Evolutionary conservation across 2,797 vertebrate genomes (phyloP), one percentile per base, ranked within the genome.

Genomic region (Melanotaenia nigrans): DNA sequence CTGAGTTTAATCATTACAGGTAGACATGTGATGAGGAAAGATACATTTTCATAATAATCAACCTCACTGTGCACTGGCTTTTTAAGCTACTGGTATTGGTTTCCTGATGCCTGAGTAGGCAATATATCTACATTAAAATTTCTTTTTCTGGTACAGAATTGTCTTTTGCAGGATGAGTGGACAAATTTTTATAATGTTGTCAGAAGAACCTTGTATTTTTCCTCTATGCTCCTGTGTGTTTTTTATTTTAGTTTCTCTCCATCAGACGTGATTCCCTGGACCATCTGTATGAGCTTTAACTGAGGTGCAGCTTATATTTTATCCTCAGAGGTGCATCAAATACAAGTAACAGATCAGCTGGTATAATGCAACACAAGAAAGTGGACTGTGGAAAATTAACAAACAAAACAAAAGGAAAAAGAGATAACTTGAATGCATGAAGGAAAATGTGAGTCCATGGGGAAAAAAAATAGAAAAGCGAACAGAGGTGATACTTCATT

Each of bases 401-500:
- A 42, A 42, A 42, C 40, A 20, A 45, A 18, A 20, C 14, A 45
- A 45, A 45, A 5, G 4, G 72, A 54, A 62, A 57, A 24, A 22
- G 53, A 30, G 14, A 55, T 55, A 28, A 14, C 53, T 24, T 55
- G 5, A 63, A 62, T 18, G 32, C 66, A 18, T 25, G 30, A 76
- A 42, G 25, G 58, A 58, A 58, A 70, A 36, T 9, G 7, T 1
- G 2, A 25, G 28, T 33, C 5, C n/a, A 8, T 8, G 5, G 2
- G 20, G 8, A 30, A 6, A 28, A 10, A 22, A 33, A 56, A 30
- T 0, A 35, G 20, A 59, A 58, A 18, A 18, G 56, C 54, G 40
- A 78, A 79, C 53, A 18, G 14, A 20, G 56, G 63, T 65, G 75
- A 85, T 86, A 70, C 82, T 84, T 88, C 72, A 83, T 82, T 79